Base-by-base conservation (phyloP, 1,140 invertebrate genomes). In the Plodia interpunctella region DNA sequence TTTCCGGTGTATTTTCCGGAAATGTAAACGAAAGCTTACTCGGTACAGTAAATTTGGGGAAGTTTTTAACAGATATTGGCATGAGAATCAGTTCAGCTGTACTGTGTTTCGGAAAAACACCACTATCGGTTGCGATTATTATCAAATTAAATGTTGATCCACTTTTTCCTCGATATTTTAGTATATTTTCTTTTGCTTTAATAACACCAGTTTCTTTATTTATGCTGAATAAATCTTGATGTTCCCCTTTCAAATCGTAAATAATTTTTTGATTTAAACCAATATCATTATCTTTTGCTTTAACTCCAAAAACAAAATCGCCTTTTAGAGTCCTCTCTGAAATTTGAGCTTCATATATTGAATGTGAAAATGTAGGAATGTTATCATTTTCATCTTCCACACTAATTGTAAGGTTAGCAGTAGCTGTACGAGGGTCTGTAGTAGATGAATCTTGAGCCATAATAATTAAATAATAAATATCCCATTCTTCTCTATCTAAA, bases 371-470 rank as follows among this genome's bases (percentile, higher is more conserved):
- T 50, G 90, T 90, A 0, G 97, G 97, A 11, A 93, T 91, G 79
- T 97, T 97, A 80, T 98, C 97, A 83, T 98, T 98, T 66, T 95
- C 93, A 85, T 98, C 97, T 38, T 90, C 88, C 1, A 98, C 92
- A 13, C 83, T 88, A 32, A 98, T 94, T 0, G 94, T 97, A 5
- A 98, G 87, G 83, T 96, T 96, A 0, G 96, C 94, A 1, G 94
- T 94, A 5, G 94, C 92, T 0, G 95, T 95, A 65, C 93, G 85
- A 0, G 94, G 95, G 64, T 96, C 94, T 0, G 95, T 97, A 5
- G 94, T 92, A 38, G 96, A 96, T 52, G 94, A 96, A 82, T 98
- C 97, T 76, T 94, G 94, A 0, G 96, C 97, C 77, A 97, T 94
- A 5, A 98, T 84, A 1, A 94, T 96, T 60, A 98, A 88, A 74